A percentile compares a stretch with the other conserved stretches of the same genome.
phyloP scores from a whole-genome alignment of 1,140 invertebrate genomes.

The Trachelipus rathkii region DNA sequence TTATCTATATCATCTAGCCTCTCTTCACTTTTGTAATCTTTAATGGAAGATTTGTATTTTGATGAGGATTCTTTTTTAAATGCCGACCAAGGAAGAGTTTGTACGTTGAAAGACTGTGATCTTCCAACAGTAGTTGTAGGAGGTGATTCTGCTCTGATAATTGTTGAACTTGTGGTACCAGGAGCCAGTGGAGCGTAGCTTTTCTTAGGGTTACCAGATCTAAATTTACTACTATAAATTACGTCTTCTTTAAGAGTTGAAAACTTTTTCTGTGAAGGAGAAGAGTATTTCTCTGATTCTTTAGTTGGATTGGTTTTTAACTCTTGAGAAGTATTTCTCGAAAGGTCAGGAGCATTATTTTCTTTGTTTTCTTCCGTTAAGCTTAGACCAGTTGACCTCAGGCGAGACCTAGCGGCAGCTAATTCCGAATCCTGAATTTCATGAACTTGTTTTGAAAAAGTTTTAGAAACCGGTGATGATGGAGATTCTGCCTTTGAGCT shows the following conservation, averaged over 20 bases:
- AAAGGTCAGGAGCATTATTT: slow-evolving; percentile 26
- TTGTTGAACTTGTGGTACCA: slow-evolving; percentile 11
- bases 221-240: slow-evolving; percentile 32
- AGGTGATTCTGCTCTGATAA: neutral
- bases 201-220: slow-evolving; percentile 29
- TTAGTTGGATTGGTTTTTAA: neutral
- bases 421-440: slow-evolving; percentile 39
- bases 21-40: slow-evolving; percentile 37
- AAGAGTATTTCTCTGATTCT: slow-evolving; percentile 17
- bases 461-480: neutral
- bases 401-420: slow-evolving; percentile 35
- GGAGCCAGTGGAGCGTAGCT: slow-evolving; percentile 16
- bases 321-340: slow-evolving; percentile 19
- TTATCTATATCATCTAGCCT: slow-evolving; percentile 31
- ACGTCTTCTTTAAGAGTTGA: slow-evolving; percentile 17
- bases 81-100: slow-evolving; percentile 26
- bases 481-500: neutral
- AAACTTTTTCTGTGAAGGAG: neutral
- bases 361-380: slow-evolving; percentile 31
- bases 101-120: slow-evolving; percentile 40
- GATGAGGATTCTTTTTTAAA: slow-evolving; percentile 23
- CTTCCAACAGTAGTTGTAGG: slow-evolving; percentile 31
- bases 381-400: slow-evolving; percentile 37
- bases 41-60: slow-evolving; percentile 28
- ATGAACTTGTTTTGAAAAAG: neutral